phyloP scores from a whole-genome alignment of 2,797 vertebrate species.

The Octomys mimax region DNA sequence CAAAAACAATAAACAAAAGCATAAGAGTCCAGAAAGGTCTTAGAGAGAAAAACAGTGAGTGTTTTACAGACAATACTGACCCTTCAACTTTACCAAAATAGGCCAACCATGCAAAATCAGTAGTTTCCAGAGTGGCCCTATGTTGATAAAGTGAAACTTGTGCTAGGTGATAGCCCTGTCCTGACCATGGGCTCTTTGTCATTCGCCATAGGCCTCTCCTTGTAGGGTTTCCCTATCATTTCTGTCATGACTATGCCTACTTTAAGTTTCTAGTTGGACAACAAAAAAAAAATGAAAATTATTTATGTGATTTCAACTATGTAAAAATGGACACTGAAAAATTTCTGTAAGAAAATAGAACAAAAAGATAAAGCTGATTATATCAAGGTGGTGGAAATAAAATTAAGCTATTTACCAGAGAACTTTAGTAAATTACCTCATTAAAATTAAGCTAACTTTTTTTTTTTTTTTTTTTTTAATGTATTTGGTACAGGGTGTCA shows the following conservation, averaged over 20 bases:
- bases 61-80: neutral
- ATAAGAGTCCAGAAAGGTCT: neutral
- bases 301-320: neutral
- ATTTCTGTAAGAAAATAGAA: neutral
- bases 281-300: neutral
- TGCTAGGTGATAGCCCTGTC: neutral
- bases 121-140: neutral
- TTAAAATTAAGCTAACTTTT: neutral
- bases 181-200: neutral
- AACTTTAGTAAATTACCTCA: slow-evolving; percentile 4
- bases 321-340: neutral
- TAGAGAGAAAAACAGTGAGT: neutral
- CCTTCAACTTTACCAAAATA: neutral
- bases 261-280: neutral
- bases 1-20: neutral
- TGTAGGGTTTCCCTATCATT: neutral
- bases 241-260: neutral
- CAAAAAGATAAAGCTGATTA: slow-evolving; percentile 12
- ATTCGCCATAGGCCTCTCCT: neutral
- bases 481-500: too few relatives aligned
- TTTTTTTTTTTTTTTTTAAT: neutral
- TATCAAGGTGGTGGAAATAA: neutral
- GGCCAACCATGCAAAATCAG: neutral
- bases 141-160: neutral
- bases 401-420: neutral